A percentile compares a stretch with the other conserved stretches of the same genome.
Evolutionary conservation across 2,888 invertebrate genomes (phyloP).

Genomic region (Lymantria dispar): DNA sequence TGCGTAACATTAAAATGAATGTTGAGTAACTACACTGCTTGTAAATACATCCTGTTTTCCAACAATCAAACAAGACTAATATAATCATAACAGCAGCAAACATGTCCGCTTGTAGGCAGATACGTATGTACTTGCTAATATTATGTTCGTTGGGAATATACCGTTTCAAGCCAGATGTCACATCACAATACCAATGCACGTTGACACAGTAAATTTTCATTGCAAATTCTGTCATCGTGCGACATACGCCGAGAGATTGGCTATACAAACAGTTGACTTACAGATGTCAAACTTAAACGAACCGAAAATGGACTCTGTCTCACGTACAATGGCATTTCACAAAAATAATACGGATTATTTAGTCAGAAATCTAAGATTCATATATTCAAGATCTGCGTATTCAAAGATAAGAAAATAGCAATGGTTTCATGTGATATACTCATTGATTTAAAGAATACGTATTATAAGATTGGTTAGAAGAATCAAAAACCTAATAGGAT

Average conservation of each 20-base stretch:
- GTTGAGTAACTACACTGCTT: neutral
- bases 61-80: neutral
- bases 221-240: slow-evolving; percentile 76
- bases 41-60: neutral
- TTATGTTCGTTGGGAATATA: slow-evolving; percentile 36
- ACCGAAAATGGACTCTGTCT: slow-evolving; percentile 67
- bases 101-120: slow-evolving; percentile 8
- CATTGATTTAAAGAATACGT: no score
- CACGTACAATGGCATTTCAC: slow-evolving; percentile 30
- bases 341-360: slow-evolving; percentile 29
- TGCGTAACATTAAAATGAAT: no score
- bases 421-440: neutral
- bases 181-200: slow-evolving; percentile 67
- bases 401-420: neutral
- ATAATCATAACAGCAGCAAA: neutral
- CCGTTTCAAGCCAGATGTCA: slow-evolving; percentile 57
- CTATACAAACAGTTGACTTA: slow-evolving; percentile 73
- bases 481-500: no score
- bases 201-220: slow-evolving; percentile 75
- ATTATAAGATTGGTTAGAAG: no score
- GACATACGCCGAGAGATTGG: slow-evolving; percentile 55
- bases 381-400: neutral
- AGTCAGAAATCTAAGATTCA: neutral
- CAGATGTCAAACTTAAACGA: slow-evolving; percentile 80
- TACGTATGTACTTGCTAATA: slow-evolving; percentile 8